phyloP scores from a whole-genome alignment of 2,888 invertebrate genomes.

The Hipparchia semele region DNA sequence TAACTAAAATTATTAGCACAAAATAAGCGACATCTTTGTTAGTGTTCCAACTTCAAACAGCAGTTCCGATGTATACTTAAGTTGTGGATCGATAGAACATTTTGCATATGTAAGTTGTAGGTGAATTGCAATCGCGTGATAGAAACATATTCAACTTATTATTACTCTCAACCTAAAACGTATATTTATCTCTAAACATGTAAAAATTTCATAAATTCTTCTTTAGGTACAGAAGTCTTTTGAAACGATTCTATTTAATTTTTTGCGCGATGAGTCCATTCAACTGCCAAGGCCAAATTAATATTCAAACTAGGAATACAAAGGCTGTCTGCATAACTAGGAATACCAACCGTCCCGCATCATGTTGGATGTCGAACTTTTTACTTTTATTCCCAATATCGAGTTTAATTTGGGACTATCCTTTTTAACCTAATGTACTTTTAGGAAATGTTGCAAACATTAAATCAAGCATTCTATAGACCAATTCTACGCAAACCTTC shows the following conservation, averaged over 20 bases:
- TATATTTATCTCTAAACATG: not conserved
- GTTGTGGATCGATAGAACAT: not conserved
- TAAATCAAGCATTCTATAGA: no score
- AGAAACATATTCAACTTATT: not conserved
- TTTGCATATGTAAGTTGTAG: not conserved
- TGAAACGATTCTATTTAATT: not conserved
- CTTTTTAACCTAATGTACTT: no score
- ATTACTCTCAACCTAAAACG: not conserved
- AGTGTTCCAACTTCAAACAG: no score
- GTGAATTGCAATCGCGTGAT: not conserved
- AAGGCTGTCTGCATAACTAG: not conserved
- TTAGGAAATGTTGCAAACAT: no score
- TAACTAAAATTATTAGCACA: no score
- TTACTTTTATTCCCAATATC: not conserved
- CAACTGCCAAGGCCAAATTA: slow-evolving; percentile 4
- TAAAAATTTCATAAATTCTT: not conserved
- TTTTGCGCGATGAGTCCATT: slow-evolving; percentile 7
- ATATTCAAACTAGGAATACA: slow-evolving; percentile 8
- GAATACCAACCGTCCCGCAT: not conserved
- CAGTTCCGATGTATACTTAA: no score
- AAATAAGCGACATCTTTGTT: no score
- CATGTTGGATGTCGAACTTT: not conserved
- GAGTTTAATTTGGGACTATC: no score
- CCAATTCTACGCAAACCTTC: no score
- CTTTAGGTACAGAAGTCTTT: not conserved